phyloP scores from a whole-genome alignment of 2,797 vertebrate species.

The Toxotes lorentzi region DNA sequence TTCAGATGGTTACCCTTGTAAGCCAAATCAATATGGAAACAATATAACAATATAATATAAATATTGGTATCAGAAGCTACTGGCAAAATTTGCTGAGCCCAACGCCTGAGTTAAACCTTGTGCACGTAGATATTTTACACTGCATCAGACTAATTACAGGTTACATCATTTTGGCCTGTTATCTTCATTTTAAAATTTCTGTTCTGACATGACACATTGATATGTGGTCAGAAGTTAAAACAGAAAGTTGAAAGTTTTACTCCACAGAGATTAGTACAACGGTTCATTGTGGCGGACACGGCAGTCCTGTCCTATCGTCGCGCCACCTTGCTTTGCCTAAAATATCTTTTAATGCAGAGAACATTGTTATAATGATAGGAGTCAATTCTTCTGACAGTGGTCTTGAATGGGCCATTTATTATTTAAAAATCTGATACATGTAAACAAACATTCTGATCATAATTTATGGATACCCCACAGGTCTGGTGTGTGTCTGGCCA shows the following conservation, averaged over 20 bases:
- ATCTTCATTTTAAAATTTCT: background rate
- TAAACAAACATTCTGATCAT: background rate
- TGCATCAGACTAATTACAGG: background rate
- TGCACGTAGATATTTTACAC: slow-evolving; percentile 13
- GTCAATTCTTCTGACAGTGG: background rate
- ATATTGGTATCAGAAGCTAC: slow-evolving; percentile 24
- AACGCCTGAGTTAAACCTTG: background rate
- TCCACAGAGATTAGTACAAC: background rate
- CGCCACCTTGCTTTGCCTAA: background rate
- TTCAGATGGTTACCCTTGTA: slow-evolving; percentile 44
- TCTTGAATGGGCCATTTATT: background rate
- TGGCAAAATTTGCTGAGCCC: slow-evolving; percentile 1
- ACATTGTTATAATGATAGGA: background rate
- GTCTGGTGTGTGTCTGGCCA: background rate
- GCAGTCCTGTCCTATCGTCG: background rate
- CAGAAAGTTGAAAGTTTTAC: background rate
- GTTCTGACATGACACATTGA: background rate
- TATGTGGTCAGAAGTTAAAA: background rate
- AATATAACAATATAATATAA: too few relatives aligned
- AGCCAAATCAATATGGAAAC: slow-evolving; percentile 61
- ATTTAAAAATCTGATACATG: background rate
- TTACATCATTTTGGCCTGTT: slow-evolving; percentile 3
- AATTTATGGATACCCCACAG: background rate
- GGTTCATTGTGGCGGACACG: background rate
- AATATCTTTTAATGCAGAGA: background rate